Percentiles rank a stretch among this genome's conserved stretches.
Conservation (phyloP, 2,797 vertebrate genomes). For the Dallia pectoralis region DNA sequence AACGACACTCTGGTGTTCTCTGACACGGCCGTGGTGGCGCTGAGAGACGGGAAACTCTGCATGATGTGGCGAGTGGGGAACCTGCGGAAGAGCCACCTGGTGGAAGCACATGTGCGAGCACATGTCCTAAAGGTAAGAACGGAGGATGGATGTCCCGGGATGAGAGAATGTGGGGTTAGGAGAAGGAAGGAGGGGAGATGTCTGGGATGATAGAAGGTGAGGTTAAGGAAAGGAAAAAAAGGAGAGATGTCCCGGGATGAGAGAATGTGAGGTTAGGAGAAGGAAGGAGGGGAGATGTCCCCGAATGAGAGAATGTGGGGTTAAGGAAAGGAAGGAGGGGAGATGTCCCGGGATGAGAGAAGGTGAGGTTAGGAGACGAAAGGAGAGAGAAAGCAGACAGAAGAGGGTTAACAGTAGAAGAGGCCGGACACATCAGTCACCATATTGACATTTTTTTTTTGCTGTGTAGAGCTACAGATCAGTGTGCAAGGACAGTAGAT, state of each 20-base stretch:
- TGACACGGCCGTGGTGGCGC: constrained; percentile 83
- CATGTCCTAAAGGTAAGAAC: constrained; percentile 83
- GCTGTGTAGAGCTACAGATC: no score
- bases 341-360: neutral
- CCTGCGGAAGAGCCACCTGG: constrained; percentile 88
- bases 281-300: no score
- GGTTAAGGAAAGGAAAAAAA: no score
- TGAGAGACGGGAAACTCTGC: constrained; percentile 87
- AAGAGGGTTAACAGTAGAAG: neutral
- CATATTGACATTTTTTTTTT: neutral
- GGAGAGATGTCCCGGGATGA: neutral
- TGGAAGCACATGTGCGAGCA: constrained; percentile 90
- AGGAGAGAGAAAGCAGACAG: neutral
- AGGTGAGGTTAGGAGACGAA: no score
- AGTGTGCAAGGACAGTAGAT: no score
- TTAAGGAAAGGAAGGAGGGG: no score
- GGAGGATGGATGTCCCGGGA: neutral
- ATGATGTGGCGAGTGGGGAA: constrained; percentile 95
- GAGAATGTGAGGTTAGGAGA: no score
- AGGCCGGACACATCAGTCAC: constrained; percentile 1
- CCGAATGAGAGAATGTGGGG: no score
- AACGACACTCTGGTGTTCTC: constrained; percentile 91
- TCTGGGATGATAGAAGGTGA: no score
- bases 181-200: no score
- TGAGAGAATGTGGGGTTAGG: no score